Evolutionary conservation across 2,888 invertebrate species (phyloP).

Genomic region (Athalia circularis): DNA sequence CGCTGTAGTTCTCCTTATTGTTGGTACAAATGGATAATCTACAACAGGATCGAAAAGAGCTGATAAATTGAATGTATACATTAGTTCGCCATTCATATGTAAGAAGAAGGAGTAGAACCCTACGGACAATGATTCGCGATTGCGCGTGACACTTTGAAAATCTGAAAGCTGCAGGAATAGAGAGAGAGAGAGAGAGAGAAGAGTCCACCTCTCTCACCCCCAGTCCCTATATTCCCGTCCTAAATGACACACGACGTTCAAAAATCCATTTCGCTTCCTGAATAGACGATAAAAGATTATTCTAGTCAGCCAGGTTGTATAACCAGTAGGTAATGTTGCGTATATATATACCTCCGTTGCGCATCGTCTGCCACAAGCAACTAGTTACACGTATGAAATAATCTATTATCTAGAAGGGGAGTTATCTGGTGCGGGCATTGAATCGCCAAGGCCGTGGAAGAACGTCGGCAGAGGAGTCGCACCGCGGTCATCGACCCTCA

Average conservation of each 20-base stretch:
- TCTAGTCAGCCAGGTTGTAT: constrained; percentile 51
- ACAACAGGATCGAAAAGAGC: not conserved
- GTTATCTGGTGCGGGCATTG: constrained; percentile 73
- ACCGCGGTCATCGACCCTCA: constrained; percentile 70
- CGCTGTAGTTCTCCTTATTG: not conserved
- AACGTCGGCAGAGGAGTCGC: constrained; percentile 66
- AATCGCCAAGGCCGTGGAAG: constrained; percentile 71
- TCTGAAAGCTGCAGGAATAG: not conserved
- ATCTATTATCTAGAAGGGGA: constrained; percentile 70
- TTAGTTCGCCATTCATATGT: constrained; percentile 1
- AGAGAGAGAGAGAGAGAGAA: not conserved
- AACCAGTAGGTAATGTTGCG: constrained; percentile 59
- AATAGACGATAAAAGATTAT: constrained; percentile 54
- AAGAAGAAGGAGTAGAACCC: not conserved
- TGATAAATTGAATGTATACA: constrained; percentile 16
- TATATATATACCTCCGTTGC: constrained; percentile 52
- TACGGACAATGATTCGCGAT: constrained; percentile 11
- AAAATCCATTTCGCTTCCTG: constrained; percentile 18
- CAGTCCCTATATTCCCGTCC: not conserved
- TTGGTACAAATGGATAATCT: constrained; percentile 2
- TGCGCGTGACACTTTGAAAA: not conserved
- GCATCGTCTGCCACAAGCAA: constrained; percentile 60
- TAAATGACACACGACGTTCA: not conserved
- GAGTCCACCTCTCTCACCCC: not conserved
- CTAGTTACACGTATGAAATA: constrained; percentile 72